phyloP scores from a whole-genome alignment of 2,113 vertebrate genomes.

The Uropsilus gracilis region DNA sequence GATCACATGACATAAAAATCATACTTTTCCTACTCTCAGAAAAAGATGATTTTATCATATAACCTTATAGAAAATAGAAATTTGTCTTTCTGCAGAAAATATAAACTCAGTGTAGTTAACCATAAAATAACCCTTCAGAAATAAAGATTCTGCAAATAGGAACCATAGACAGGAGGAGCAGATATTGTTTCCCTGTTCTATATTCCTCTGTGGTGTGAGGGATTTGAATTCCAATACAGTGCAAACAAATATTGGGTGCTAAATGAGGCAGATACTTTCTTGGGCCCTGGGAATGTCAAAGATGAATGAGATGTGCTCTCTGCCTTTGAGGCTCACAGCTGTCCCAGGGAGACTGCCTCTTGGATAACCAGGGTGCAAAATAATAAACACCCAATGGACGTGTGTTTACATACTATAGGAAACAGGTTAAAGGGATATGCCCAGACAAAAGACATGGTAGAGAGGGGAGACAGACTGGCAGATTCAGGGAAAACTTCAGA shows the following conservation, averaged over 20 bases:
- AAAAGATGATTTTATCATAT: not conserved
- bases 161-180: not conserved
- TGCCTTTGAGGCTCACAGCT: not conserved
- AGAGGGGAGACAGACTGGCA: not conserved
- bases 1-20: not conserved
- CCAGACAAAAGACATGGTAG: not conserved
- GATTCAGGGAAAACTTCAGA: slow-evolving; percentile 27
- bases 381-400: not conserved
- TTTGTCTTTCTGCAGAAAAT: slow-evolving; percentile 19
- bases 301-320: not conserved
- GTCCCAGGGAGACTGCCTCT: not conserved
- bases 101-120: not conserved
- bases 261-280: slow-evolving; percentile 14
- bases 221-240: slow-evolving; percentile 39
- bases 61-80: slow-evolving; percentile 5
- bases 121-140: not conserved
- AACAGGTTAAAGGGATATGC: not conserved
- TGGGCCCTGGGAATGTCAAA: not conserved
- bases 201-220: not conserved
- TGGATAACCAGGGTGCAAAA: not conserved
- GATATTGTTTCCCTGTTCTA: not conserved
- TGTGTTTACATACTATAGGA: not conserved
- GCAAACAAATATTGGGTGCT: not conserved
- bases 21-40: not conserved
- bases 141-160: not conserved